phyloP scores from a whole-genome alignment of 92 coral and sea anemone species.

The Hydrozoanthus gracilis region DNA sequence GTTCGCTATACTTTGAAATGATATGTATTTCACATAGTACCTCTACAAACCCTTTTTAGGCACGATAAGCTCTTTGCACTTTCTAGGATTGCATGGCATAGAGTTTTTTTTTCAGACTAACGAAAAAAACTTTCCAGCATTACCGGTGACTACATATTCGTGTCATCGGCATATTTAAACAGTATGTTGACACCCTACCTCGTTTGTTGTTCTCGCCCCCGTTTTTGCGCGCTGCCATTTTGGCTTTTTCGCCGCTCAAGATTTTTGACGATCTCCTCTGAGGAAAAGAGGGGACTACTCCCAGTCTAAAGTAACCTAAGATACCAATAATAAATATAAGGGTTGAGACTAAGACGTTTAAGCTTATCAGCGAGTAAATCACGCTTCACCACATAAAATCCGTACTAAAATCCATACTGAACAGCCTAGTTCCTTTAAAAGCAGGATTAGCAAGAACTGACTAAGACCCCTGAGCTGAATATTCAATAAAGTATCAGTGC shows the following conservation, averaged over 20 bases:
- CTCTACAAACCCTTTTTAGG: background rate
- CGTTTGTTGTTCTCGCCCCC: slow-evolving; percentile 21
- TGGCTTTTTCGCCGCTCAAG: slow-evolving; percentile 32
- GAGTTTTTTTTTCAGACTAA: background rate
- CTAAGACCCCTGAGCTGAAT: too few species aligned
- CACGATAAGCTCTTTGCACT: background rate
- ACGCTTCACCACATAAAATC: slow-evolving; percentile 47
- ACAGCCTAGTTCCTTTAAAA: slow-evolving; percentile 50
- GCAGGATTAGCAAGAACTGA: slow-evolving; percentile 42
- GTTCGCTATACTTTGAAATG: slow-evolving; percentile 11
- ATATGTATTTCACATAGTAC: background rate
- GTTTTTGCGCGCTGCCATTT: slow-evolving; percentile 17
- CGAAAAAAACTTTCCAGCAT: background rate
- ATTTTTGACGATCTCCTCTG: too few species aligned
- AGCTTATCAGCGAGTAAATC: slow-evolving; percentile 32
- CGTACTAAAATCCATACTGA: slow-evolving; percentile 59
- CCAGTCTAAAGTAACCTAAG: slow-evolving; percentile 12
- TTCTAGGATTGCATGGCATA: slow-evolving; percentile 22
- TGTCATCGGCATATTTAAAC: background rate
- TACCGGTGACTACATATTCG: slow-evolving; percentile 2
- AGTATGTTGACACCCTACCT: background rate
- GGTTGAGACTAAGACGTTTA: slow-evolving; percentile 22
- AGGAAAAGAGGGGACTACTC: too few species aligned
- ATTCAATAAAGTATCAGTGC: slow-evolving; percentile 49
- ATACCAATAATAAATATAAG: slow-evolving; percentile 43